These are phyloP conservation scores for Brachyistius frenatus DNA, from an alignment of 2,113 vertebrate genomes.

Conservation along the genomic window DNA sequence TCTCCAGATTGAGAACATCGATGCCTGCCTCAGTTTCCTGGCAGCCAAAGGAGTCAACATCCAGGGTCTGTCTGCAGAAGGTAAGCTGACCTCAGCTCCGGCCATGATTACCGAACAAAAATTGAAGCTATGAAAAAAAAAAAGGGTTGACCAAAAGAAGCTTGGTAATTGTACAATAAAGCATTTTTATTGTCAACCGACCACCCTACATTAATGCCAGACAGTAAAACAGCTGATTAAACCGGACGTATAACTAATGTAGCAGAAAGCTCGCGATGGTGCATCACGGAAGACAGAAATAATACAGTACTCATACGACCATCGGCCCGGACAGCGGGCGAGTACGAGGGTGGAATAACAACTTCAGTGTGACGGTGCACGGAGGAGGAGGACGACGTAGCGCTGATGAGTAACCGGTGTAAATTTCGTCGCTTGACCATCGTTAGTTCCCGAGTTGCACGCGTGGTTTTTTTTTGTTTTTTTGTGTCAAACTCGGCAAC, in stretches of 20 bases:
- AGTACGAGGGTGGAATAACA: too few species aligned
- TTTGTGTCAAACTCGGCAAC: too few species aligned
- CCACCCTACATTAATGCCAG: too few species aligned
- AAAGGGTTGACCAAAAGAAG: not conserved
- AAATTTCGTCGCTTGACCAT: too few species aligned
- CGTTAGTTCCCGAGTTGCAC: too few species aligned
- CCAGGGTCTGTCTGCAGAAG: constrained; percentile 98
- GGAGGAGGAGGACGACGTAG: too few species aligned
- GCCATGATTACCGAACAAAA: not conserved
- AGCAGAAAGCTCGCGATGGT: constrained; percentile 1
- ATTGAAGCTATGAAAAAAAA: not conserved
- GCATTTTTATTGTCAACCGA: not conserved
- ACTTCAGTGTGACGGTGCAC: too few species aligned
- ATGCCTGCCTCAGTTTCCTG: constrained; percentile 97
- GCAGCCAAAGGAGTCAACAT: constrained; percentile 99
- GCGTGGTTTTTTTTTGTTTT: too few species aligned
- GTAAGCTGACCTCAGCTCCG: constrained; percentile 80
- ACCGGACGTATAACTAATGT: constrained; percentile 13
- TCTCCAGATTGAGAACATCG: constrained; percentile 97
- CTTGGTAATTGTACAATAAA: not conserved
- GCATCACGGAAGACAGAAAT: not conserved
- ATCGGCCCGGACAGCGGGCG: too few species aligned
- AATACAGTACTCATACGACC: too few species aligned
- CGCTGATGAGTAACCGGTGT: too few species aligned
- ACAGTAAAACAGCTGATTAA: constrained; percentile 8